phyloP scores from a whole-genome alignment of 1,140 invertebrate genomes.

The Drosophila virilis region DNA sequence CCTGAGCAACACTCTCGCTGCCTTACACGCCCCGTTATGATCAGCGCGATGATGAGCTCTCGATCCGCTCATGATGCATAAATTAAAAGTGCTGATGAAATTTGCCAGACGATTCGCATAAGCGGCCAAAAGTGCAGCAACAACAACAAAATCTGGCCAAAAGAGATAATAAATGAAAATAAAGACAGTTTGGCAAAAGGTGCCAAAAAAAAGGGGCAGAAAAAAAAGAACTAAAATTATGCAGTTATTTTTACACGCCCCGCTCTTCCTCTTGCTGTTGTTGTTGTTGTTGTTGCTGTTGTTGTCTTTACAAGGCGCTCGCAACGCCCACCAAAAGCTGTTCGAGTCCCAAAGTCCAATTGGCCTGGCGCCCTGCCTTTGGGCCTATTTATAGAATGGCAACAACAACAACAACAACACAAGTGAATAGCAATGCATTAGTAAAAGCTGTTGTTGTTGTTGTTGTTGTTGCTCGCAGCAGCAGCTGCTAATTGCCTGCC shows the following conservation, averaged over 20 bases:
- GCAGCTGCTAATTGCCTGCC: conserved; percentile 46
- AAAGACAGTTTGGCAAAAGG: conserved; percentile 41
- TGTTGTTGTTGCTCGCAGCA: background rate
- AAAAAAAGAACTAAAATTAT: conserved; percentile 51
- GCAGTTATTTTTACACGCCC: conserved; percentile 67
- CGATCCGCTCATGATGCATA: conserved; percentile 57
- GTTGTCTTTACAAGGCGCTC: conserved; percentile 50
- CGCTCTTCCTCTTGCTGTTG: conserved; percentile 39
- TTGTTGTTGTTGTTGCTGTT: conserved; percentile 14
- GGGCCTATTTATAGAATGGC: conserved; percentile 51
- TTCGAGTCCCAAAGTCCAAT: conserved; percentile 55
- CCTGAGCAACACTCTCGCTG: conserved; percentile 13
- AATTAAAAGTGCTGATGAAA: conserved; percentile 83
- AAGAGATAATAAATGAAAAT: background rate
- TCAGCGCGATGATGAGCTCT: conserved; percentile 6
- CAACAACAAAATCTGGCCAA: conserved; percentile 19
- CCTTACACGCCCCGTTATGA: conserved; percentile 36
- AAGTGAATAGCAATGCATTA: conserved; percentile 52
- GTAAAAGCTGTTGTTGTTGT: background rate
- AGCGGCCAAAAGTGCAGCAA: conserved; percentile 43
- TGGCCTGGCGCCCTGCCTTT: conserved; percentile 35
- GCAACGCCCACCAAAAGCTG: conserved; percentile 59
- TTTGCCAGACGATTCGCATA: conserved; percentile 68
- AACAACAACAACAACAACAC: background rate
- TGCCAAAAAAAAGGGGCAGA: conserved; percentile 13